Conservation (phyloP, 1,140 invertebrate species). For the Bombus superbus region DNA sequence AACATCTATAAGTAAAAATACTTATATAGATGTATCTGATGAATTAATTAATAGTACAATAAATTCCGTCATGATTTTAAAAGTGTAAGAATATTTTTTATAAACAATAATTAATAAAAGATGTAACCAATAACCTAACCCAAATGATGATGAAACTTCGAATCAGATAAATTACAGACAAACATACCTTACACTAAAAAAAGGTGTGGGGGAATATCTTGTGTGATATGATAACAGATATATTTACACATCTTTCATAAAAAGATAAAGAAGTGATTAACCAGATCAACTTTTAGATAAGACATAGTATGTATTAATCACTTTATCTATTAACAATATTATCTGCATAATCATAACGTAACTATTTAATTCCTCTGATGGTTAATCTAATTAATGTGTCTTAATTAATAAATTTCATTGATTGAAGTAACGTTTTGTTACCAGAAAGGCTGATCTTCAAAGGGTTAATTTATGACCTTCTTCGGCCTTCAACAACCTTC, state of each 20-base stretch:
- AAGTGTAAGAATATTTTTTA: neutral
- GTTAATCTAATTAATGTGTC: no score
- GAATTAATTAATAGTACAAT: neutral
- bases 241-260: neutral
- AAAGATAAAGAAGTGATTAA: neutral
- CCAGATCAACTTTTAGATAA: neutral
- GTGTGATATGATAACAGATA: neutral
- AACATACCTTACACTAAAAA: neutral
- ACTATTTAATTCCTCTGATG: no score
- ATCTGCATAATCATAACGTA: no score
- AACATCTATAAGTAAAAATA: neutral
- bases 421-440: neutral
- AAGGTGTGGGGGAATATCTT: neutral
- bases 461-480: neutral
- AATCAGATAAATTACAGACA: no score
- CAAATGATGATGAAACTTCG: no score
- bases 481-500: neutral
- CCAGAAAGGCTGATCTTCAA: neutral
- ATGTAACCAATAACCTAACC: no score
- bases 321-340: neutral
- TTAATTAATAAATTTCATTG: constrained; percentile 10
- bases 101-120: neutral
- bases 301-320: neutral
- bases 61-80: neutral
- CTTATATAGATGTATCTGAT: neutral